phyloP scores from a whole-genome alignment of 2,113 vertebrate genomes.

The Gymnogyps californianus region DNA sequence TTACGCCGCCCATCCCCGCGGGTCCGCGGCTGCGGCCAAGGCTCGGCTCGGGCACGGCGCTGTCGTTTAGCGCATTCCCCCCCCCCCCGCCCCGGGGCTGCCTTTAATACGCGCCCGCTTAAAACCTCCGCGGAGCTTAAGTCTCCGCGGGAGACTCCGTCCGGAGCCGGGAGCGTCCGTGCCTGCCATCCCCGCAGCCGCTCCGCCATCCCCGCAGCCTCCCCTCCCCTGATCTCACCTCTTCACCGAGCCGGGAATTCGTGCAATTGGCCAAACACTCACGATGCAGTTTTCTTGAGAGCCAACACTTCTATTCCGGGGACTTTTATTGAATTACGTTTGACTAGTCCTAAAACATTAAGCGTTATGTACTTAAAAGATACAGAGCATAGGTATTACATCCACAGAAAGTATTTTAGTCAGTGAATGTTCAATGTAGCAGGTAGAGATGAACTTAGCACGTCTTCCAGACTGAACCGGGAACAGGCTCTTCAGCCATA shows the following conservation, averaged over 20 bases:
- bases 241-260: not conserved
- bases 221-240: not conserved
- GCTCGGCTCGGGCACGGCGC: not conserved
- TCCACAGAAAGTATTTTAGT: constrained; percentile 69
- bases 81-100: too few relatives aligned
- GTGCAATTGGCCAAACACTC: not conserved
- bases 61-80: not conserved
- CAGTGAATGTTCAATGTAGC: constrained; percentile 80
- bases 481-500: constrained; percentile 78
- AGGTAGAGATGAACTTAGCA: constrained; percentile 75
- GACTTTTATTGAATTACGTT: constrained; percentile 38
- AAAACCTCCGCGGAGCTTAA: not conserved
- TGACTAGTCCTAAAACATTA: constrained; percentile 58
- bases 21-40: not conserved
- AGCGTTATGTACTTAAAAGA: constrained; percentile 67
- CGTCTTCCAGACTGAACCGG: constrained; percentile 67
- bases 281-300: not conserved
- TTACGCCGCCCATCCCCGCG: not conserved
- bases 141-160: not conserved
- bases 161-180: not conserved
- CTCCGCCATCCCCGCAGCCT: not conserved
- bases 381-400: constrained; percentile 61
- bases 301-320: not conserved
- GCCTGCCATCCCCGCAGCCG: not conserved
- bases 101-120: not conserved